phyloP scores from a whole-genome alignment of 2,888 invertebrate genomes.

The Lepidocyrtoides sp. region DNA sequence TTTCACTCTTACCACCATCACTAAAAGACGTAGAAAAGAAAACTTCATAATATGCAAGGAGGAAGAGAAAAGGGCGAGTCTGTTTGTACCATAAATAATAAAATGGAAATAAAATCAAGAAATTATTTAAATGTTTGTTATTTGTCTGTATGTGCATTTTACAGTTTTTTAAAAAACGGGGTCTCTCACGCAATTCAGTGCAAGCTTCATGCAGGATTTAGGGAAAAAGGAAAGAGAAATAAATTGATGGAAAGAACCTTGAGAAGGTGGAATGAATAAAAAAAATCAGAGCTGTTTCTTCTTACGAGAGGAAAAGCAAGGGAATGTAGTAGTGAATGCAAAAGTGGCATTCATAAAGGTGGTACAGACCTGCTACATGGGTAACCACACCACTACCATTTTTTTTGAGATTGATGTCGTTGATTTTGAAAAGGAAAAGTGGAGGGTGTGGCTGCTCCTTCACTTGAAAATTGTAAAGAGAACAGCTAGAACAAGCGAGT shows the following conservation, averaged over 20 bases:
- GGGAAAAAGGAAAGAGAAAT: neutral
- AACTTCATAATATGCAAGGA: neutral
- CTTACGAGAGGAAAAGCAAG: neutral
- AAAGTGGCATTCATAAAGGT: neutral
- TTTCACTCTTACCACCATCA: neutral
- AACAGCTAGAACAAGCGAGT: constrained; percentile 1
- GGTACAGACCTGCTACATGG: neutral
- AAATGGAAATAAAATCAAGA: constrained; percentile 21
- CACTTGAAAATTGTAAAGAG: constrained; percentile 28
- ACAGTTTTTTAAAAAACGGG: neutral
- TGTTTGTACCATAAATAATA: neutral
- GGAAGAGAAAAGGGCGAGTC: neutral
- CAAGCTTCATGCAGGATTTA: neutral
- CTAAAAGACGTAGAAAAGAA: no score
- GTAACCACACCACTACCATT: constrained; percentile 28
- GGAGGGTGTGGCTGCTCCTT: constrained; percentile 51
- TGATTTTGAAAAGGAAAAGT: constrained; percentile 34
- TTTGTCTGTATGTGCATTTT: constrained; percentile 7
- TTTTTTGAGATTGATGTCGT: constrained; percentile 57
- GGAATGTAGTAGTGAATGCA: neutral
- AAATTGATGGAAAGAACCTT: constrained; percentile 19
- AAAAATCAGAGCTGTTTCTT: neutral
- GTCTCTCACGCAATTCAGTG: neutral
- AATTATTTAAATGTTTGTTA: neutral
- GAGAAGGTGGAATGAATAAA: constrained; percentile 24